Percentiles rank a stretch among this genome's conserved stretches.
These are phyloP conservation scores for Erethizon dorsatum DNA, from an alignment of 2,797 vertebrate genomes.

Conservation along the genomic window DNA sequence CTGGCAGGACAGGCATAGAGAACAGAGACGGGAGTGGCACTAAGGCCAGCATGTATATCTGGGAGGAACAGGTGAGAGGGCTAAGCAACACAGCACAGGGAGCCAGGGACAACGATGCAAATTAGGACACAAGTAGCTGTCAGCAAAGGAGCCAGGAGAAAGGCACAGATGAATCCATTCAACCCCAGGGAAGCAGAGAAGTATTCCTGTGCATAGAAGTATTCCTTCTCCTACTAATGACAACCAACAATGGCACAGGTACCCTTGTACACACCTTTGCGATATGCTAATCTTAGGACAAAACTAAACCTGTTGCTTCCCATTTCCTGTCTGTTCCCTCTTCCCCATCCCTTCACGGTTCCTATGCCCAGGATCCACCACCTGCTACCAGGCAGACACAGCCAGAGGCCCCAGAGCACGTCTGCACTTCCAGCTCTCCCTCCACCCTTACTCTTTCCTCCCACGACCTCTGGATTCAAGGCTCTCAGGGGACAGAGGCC, in stretches of 20 bases:
- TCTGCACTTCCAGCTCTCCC: slow-evolving; percentile 13
- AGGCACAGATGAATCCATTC: not conserved
- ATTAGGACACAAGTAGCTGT: not conserved
- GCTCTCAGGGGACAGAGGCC: slow-evolving; percentile 46
- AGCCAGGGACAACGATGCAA: not conserved
- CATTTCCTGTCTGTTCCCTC: too few relatives aligned
- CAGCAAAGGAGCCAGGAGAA: not conserved
- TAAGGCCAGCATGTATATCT: not conserved
- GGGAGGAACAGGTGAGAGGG: not conserved
- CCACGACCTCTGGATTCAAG: slow-evolving; percentile 5
- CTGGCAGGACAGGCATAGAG: not conserved
- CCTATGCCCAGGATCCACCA: not conserved
- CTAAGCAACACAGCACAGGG: not conserved
- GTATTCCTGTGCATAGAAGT: not conserved
- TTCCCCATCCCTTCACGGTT: not conserved
- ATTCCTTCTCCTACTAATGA: not conserved
- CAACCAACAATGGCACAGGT: not conserved
- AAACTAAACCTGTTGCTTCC: not conserved
- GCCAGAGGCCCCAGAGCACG: not conserved
- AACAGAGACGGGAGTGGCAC: not conserved
- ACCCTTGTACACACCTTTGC: too few relatives aligned
- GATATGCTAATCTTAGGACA: not conserved
- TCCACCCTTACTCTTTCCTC: not conserved
- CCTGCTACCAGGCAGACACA: not conserved
- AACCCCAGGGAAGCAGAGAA: not conserved